A percentile compares a stretch with the other conserved stretches of the same genome.
phyloP scores from a whole-genome alignment of 2,113 vertebrate genomes.

The Pelvicachromis taeniatus region DNA sequence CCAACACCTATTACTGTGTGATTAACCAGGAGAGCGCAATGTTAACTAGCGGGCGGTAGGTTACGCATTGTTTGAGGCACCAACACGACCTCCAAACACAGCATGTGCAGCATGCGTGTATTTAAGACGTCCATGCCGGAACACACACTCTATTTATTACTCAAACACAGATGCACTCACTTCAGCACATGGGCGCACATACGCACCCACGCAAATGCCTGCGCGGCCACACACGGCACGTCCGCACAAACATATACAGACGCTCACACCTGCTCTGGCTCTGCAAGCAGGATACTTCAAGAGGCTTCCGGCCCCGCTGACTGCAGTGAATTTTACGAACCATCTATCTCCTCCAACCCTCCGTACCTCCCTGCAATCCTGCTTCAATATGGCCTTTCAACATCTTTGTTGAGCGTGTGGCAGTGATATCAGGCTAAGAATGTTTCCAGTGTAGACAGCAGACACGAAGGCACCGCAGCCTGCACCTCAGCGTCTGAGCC shows the following conservation, averaged over 20 bases:
- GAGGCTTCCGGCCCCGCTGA: conserved; percentile 16
- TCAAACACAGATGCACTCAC: conserved; percentile 34
- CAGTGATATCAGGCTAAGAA: conserved; percentile 62
- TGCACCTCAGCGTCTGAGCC: conserved; percentile 52
- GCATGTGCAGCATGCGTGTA: not conserved
- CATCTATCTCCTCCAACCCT: not conserved
- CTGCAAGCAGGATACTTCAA: conserved; percentile 24
- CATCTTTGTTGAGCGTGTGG: conserved; percentile 54
- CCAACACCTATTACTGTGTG: conserved; percentile 1
- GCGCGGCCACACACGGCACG: not conserved
- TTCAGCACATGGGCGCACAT: not conserved
- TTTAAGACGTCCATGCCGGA: not conserved
- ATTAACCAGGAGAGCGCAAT: not conserved
- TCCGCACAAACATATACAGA: conserved; percentile 18
- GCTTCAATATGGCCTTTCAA: conserved; percentile 64
- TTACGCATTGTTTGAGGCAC: not conserved
- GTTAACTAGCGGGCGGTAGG: not conserved
- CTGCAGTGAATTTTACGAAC: conserved; percentile 15
- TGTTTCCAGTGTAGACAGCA: conserved; percentile 61
- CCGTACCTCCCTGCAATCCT: not conserved
- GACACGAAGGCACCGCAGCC: conserved; percentile 62
- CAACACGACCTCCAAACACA: not conserved
- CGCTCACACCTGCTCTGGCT: conserved; percentile 48
- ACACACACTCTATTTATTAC: conserved; percentile 43
- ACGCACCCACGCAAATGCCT: conserved; percentile 7